phyloP scores from a whole-genome alignment of 1,140 invertebrate species.

The Choristoneura fumiferana region DNA sequence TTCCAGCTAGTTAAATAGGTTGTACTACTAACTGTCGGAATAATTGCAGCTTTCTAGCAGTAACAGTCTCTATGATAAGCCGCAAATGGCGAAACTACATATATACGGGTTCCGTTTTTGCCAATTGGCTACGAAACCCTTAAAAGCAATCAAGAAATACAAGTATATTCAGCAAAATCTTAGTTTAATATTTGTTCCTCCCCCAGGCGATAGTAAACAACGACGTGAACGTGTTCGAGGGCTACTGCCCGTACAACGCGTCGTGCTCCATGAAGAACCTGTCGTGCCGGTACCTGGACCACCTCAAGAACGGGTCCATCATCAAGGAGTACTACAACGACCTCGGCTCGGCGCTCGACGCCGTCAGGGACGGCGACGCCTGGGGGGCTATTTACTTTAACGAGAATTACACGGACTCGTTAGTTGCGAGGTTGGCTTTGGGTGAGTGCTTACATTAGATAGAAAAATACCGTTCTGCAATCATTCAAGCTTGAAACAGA shows the following conservation, averaged over 20 bases:
- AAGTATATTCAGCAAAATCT: too few species aligned
- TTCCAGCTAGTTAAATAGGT: too few species aligned
- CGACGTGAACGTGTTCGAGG: constrained; percentile 83
- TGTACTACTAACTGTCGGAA: too few species aligned
- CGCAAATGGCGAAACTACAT: too few species aligned
- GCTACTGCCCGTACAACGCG: constrained; percentile 72
- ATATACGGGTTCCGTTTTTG: too few species aligned
- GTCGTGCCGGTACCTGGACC: constrained; percentile 87
- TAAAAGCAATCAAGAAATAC: too few species aligned
- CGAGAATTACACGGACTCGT: constrained; percentile 90
- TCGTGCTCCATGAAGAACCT: constrained; percentile 85
- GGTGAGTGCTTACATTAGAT: constrained; percentile 73
- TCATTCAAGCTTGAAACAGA: too few species aligned
- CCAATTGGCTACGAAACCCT: too few species aligned
- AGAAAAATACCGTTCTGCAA: too few species aligned
- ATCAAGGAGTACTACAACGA: constrained; percentile 84
- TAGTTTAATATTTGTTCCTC: not conserved
- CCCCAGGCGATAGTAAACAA: constrained; percentile 88
- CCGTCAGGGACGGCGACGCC: constrained; percentile 85
- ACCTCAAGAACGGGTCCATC: constrained; percentile 83
- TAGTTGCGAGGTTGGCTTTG: constrained; percentile 85
- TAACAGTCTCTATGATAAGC: too few species aligned
- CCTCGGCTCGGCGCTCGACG: constrained; percentile 83
- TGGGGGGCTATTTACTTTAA: constrained; percentile 94
- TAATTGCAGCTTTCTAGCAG: too few species aligned